These are phyloP conservation scores for Pipistrellus pygmaeus DNA, from an alignment of 2,797 vertebrate species.

Conservation along the genomic window DNA sequence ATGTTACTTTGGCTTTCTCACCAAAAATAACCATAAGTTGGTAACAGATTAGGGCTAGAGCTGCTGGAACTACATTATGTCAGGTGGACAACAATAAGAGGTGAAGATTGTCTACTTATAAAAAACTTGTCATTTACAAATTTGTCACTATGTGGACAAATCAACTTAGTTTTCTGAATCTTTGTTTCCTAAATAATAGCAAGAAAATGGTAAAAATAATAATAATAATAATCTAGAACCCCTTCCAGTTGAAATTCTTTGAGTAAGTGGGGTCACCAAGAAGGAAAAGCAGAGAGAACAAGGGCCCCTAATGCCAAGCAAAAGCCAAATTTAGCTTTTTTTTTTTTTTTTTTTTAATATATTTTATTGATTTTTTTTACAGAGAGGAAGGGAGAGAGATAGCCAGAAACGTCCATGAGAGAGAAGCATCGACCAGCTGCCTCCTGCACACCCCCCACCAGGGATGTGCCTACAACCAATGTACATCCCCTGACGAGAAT, in stretches of 20 bases:
- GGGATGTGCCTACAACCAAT: too few relatives aligned
- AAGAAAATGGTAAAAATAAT: slow-evolving; percentile 25
- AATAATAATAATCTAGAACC: not conserved
- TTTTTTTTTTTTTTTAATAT: not conserved
- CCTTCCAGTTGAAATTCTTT: slow-evolving; percentile 10
- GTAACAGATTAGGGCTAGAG: slow-evolving; percentile 20
- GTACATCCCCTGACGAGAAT: too few relatives aligned
- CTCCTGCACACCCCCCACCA: too few relatives aligned
- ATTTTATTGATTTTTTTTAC: too few relatives aligned
- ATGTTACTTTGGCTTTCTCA: slow-evolving; percentile 36
- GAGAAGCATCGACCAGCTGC: too few relatives aligned
- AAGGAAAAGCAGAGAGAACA: slow-evolving; percentile 23
- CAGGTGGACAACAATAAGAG: slow-evolving; percentile 3
- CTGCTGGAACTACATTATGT: not conserved
- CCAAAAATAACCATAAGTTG: slow-evolving; percentile 12
- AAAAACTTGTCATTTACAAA: slow-evolving; percentile 13
- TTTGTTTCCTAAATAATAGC: slow-evolving; percentile 56
- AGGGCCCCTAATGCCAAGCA: not conserved
- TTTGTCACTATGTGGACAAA: slow-evolving; percentile 12
- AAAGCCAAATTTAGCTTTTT: slow-evolving; percentile 25
- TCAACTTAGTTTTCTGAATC: slow-evolving; percentile 57
- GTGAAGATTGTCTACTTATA: slow-evolving; percentile 18
- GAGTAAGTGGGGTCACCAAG: slow-evolving; percentile 22
- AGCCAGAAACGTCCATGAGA: too few relatives aligned
- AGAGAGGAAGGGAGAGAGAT: too few relatives aligned